Percentiles rank a stretch among this genome's conserved stretches.
These are phyloP conservation scores for Subacronicta megacephala DNA, from an alignment of 2,888 invertebrate species.

Conservation along the genomic window DNA sequence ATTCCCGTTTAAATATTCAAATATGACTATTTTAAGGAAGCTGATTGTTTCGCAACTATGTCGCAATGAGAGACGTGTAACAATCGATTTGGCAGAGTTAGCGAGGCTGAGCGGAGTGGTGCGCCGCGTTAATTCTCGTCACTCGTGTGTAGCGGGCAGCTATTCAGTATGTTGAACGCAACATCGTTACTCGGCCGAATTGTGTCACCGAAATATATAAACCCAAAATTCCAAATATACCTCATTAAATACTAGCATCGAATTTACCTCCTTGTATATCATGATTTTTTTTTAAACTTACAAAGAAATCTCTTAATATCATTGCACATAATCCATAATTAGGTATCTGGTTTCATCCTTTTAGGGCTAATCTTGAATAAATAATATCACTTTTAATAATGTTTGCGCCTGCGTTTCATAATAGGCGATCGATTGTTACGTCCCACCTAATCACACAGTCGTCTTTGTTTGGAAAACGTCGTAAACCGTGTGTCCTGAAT, in stretches of 20 bases:
- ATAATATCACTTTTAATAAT: slow-evolving; percentile 16
- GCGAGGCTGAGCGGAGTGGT: slow-evolving; percentile 36
- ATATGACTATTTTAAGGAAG: slow-evolving; percentile 68
- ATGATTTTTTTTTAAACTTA: no score
- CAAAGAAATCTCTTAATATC: no score
- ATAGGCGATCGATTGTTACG: slow-evolving; percentile 26
- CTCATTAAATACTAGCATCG: slow-evolving; percentile 16
- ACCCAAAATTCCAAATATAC: slow-evolving; percentile 16
- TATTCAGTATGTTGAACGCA: slow-evolving; percentile 37
- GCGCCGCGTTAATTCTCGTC: slow-evolving; percentile 44
- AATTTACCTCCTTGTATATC: no score
- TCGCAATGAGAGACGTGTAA: slow-evolving; percentile 41
- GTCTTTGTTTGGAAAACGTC: slow-evolving; percentile 48
- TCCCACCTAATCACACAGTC: slow-evolving; percentile 29
- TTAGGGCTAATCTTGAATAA: neutral
- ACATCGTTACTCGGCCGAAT: slow-evolving; percentile 40
- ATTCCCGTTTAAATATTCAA: slow-evolving; percentile 72
- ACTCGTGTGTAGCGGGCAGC: slow-evolving; percentile 33
- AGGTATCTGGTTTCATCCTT: no score
- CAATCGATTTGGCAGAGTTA: slow-evolving; percentile 53
- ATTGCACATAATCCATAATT: no score
- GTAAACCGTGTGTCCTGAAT: slow-evolving; percentile 61
- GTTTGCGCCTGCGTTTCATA: slow-evolving; percentile 10
- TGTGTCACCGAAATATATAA: slow-evolving; percentile 39
- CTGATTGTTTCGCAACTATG: slow-evolving; percentile 64